These are phyloP conservation scores for Dynastes grantii DNA, from an alignment of 2,888 invertebrate genomes.

Conservation along the genomic window DNA sequence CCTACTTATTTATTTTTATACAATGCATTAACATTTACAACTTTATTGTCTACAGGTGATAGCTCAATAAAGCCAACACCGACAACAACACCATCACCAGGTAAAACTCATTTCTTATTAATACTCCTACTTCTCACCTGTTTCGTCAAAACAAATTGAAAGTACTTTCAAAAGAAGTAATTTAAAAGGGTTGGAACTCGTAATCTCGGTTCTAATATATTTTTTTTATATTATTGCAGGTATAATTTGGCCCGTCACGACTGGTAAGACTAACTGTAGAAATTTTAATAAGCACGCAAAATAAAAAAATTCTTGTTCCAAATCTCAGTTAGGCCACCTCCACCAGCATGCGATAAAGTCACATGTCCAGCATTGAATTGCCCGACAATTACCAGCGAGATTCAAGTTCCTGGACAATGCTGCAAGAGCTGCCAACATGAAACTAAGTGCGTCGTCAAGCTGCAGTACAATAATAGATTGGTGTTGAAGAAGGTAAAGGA, in stretches of 20 bases:
- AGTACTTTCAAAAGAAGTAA: too few relatives aligned
- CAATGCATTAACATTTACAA: too few relatives aligned
- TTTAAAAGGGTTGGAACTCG: too few relatives aligned
- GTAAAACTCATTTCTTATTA: too few relatives aligned
- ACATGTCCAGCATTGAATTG: constrained; percentile 7
- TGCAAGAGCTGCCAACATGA: constrained; percentile 31
- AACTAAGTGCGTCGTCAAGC: constrained; percentile 14
- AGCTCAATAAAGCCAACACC: too few relatives aligned
- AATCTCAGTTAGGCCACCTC: not conserved
- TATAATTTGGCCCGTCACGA: constrained; percentile 1
- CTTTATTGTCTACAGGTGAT: too few relatives aligned
- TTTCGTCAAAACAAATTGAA: too few relatives aligned
- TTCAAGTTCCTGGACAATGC: not conserved
- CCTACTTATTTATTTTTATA: too few relatives aligned
- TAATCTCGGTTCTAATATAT: not conserved
- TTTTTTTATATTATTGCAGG: not conserved
- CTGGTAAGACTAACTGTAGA: not conserved
- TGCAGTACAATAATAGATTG: constrained; percentile 2
- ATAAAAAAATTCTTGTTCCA: not conserved
- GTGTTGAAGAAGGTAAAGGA: constrained; percentile 13
- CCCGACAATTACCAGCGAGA: not conserved
- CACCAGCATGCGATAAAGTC: not conserved
- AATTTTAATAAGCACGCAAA: not conserved
- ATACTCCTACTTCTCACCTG: too few relatives aligned
- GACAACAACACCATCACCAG: too few relatives aligned